Conservation (phyloP, 2,113 vertebrate genomes). For the Barbus barbus region DNA sequence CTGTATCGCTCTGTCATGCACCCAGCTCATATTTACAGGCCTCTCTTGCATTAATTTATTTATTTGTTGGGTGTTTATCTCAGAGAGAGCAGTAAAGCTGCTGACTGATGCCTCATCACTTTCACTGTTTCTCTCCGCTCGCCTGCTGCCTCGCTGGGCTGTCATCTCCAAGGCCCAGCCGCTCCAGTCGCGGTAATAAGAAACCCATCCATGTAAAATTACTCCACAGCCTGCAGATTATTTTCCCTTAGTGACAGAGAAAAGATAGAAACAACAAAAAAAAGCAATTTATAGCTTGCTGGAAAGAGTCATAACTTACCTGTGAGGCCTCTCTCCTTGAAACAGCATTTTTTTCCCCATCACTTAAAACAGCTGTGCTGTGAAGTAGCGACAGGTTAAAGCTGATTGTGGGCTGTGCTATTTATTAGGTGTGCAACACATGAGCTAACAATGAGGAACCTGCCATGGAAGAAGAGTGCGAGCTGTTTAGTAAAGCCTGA, state of each 20-base stretch:
- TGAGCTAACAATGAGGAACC: slow-evolving; percentile 21
- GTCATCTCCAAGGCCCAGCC: slow-evolving; percentile 60
- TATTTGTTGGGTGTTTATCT: slow-evolving; percentile 57
- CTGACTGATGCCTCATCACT: slow-evolving; percentile 48
- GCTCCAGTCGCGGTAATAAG: slow-evolving; percentile 53
- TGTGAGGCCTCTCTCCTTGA: slow-evolving; percentile 49
- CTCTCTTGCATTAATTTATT: slow-evolving; percentile 43
- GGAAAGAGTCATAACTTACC: slow-evolving; percentile 56
- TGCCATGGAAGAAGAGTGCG: not conserved
- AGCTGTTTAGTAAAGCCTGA: no score
- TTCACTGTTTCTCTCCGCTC: slow-evolving; percentile 46
- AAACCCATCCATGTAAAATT: slow-evolving; percentile 58
- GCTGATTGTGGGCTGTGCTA: slow-evolving; percentile 23
- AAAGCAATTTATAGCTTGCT: slow-evolving; percentile 52
- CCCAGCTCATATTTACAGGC: slow-evolving; percentile 50
- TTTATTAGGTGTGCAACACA: slow-evolving; percentile 11
- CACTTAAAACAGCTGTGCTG: slow-evolving; percentile 35
- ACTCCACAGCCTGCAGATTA: slow-evolving; percentile 55
- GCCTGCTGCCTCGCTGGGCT: slow-evolving; percentile 52
- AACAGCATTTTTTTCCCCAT: slow-evolving; percentile 40
- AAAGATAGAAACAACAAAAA: slow-evolving; percentile 48
- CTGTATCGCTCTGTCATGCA: slow-evolving; percentile 40
- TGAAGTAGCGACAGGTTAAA: slow-evolving; percentile 17
- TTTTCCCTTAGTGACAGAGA: slow-evolving; percentile 46
- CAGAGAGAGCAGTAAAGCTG: slow-evolving; percentile 47